Conservation (phyloP, 2,113 vertebrate species). For the Pimephales promelas region DNA sequence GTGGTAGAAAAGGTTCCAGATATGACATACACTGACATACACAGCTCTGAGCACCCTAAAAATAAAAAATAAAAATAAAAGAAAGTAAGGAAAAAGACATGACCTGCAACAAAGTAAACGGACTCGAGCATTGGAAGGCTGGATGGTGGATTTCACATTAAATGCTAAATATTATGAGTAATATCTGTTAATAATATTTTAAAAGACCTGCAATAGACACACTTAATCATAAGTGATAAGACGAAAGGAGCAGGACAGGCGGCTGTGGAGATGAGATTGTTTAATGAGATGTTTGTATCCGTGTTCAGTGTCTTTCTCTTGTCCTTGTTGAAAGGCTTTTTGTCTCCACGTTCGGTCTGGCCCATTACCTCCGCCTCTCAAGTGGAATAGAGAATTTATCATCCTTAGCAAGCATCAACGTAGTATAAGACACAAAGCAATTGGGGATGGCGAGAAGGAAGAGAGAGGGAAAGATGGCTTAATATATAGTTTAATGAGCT, state of each 20-base stretch:
- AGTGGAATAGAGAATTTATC: slow-evolving; percentile 48
- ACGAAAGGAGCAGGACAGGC: neutral
- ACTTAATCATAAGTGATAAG: neutral
- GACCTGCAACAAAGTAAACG: slow-evolving; percentile 4
- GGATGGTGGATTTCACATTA: neutral
- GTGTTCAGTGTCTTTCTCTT: slow-evolving; percentile 33
- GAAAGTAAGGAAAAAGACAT: neutral
- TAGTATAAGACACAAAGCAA: slow-evolving; percentile 4
- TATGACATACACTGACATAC: neutral
- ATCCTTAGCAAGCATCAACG: slow-evolving; percentile 31
- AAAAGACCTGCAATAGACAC: neutral
- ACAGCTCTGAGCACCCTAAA: neutral
- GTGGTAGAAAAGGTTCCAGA: neutral
- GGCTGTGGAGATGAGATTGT: neutral
- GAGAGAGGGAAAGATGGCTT: slow-evolving; percentile 1
- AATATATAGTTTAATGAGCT: slow-evolving; percentile 46
- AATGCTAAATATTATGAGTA: neutral
- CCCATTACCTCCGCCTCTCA: slow-evolving; percentile 49
- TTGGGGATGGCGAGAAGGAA: slow-evolving; percentile 2
- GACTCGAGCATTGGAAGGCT: neutral
- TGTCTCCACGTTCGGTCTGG: slow-evolving; percentile 11
- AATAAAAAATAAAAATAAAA: neutral
- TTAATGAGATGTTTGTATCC: slow-evolving; percentile 31
- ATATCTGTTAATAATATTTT: neutral
- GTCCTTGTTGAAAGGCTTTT: slow-evolving; percentile 50